These are phyloP conservation scores for Morpho helenor DNA, from an alignment of 2,888 invertebrate species.

Conservation along the genomic window DNA sequence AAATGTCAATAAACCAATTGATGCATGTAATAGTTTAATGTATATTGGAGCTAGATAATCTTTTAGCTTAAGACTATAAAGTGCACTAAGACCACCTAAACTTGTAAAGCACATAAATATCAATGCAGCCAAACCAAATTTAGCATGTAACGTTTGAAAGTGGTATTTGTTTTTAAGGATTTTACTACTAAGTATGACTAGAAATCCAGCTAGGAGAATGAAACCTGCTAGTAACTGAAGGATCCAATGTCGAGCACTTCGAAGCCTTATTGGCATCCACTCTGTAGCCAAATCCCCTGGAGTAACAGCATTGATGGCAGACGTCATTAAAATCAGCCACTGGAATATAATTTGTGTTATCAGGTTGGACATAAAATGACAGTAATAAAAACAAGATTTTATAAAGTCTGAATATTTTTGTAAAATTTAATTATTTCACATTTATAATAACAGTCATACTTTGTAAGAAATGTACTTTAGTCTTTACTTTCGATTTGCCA, in stretches of 20 bases:
- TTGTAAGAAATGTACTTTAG: no score
- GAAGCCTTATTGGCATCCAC: constrained; percentile 71
- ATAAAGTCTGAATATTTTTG: no score
- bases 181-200: constrained; percentile 65
- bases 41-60: constrained; percentile 66
- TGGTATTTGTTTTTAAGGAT: constrained; percentile 51
- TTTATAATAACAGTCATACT: no score
- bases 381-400: no score
- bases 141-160: constrained; percentile 60
- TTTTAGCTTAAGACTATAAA: constrained; percentile 68
- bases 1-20: constrained; percentile 60
- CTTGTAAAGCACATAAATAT: constrained; percentile 62
- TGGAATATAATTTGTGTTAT: constrained; percentile 37
- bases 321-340: constrained; percentile 72
- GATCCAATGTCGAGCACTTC: constrained; percentile 73
- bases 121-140: constrained; percentile 64
- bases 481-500: no score
- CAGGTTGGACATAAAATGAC: no score
- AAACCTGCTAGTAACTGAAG: constrained; percentile 55
- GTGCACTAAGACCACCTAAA: constrained; percentile 63
- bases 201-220: constrained; percentile 53
- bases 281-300: constrained; percentile 73
- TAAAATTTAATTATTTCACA: no score
- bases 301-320: constrained; percentile 68
- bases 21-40: constrained; percentile 66